phyloP scores from a whole-genome alignment of 2,888 invertebrate genomes.

The Pammene fasciana region DNA sequence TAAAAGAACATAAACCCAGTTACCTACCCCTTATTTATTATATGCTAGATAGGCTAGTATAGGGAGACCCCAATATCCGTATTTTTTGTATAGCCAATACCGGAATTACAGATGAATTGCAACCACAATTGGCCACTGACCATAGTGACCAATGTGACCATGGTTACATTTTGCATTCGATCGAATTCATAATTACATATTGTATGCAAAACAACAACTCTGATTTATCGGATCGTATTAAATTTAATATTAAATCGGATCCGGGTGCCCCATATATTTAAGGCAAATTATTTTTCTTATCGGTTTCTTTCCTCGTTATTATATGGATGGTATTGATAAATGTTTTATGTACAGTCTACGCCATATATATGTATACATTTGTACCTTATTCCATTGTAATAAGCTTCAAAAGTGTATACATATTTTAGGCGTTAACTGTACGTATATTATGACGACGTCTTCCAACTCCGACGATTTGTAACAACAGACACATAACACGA shows the following conservation, averaged over 20 bases:
- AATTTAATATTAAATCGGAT: conserved; percentile 30
- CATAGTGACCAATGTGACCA: not conserved
- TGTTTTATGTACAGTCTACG: too few relatives aligned
- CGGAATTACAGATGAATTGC: not conserved
- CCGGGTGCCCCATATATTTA: conserved; percentile 37
- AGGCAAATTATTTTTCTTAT: conserved; percentile 21
- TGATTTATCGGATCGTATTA: conserved; percentile 35
- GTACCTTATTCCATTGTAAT: too few relatives aligned
- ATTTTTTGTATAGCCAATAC: too few relatives aligned
- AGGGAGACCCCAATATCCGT: too few relatives aligned
- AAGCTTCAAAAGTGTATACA: too few relatives aligned
- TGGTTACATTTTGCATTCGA: conserved; percentile 17
- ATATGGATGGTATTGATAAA: not conserved
- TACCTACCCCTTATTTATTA: not conserved
- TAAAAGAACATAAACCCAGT: not conserved
- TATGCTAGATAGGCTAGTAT: too few relatives aligned
- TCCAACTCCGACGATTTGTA: too few relatives aligned
- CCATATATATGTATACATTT: too few relatives aligned
- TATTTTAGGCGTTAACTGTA: too few relatives aligned
- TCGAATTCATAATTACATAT: conserved; percentile 41
- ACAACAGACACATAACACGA: too few relatives aligned
- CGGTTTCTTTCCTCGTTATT: not conserved
- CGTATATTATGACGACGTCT: too few relatives aligned
- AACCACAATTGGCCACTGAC: conserved; percentile 15
- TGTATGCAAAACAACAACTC: conserved; percentile 40